These are phyloP conservation scores for rabbit (Oryctolagus cuniculus) DNA, from an alignment of 2,113 vertebrate species.

Conservation along the genomic window DNA sequence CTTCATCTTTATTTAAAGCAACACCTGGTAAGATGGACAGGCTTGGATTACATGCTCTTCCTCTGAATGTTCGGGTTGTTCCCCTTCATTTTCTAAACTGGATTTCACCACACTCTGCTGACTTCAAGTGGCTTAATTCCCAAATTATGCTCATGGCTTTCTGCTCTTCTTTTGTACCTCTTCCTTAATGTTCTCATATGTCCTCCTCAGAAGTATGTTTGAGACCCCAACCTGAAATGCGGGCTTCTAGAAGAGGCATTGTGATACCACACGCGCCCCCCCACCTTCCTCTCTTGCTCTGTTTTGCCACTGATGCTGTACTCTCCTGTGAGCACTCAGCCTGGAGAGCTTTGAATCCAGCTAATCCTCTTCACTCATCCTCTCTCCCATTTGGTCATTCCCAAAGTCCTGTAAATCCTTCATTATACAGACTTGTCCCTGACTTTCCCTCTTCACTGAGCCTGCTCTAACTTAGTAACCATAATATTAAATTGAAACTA, in stretches of 20 bases:
- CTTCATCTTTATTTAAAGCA: slow-evolving; percentile 13
- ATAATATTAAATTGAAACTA: not conserved
- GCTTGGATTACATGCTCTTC: not conserved
- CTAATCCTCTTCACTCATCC: not conserved
- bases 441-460: not conserved
- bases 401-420: not conserved
- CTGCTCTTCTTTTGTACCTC: not conserved
- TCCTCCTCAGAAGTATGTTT: not conserved
- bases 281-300: not conserved
- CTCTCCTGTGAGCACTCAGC: not conserved
- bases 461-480: not conserved
- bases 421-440: not conserved
- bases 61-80: not conserved
- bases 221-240: not conserved
- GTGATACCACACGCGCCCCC: not conserved
- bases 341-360: not conserved
- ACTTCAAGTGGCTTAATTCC: not conserved
- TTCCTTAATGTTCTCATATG: not conserved
- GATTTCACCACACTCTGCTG: not conserved
- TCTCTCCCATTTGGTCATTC: not conserved
- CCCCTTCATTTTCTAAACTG: not conserved
- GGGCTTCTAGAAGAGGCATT: not conserved
- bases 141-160: not conserved
- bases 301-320: not conserved
- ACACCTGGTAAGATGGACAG: not conserved